A percentile compares a stretch with the other conserved stretches of the same genome.
These are phyloP conservation scores for Arion vulgaris DNA, from an alignment of 1,140 invertebrate species.

Conservation along the genomic window DNA sequence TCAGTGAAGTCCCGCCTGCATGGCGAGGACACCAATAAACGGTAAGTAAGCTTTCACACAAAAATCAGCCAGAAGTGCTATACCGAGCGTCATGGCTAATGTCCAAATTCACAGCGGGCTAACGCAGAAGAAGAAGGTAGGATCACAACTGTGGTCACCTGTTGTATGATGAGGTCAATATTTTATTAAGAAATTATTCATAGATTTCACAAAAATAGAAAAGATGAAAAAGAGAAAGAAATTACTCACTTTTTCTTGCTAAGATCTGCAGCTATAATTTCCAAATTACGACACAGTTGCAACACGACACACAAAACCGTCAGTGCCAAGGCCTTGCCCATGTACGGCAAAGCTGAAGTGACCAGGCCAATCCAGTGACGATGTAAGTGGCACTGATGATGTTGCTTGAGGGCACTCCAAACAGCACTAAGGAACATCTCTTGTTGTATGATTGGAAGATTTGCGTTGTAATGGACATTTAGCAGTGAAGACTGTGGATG, in stretches of 20 bases:
- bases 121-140: too few species aligned
- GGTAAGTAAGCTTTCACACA: too few species aligned
- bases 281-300: conserved; percentile 88
- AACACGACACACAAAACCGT: conserved; percentile 85
- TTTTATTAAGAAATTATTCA: too few species aligned
- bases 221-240: too few species aligned
- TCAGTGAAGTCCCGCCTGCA: too few species aligned
- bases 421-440: conserved; percentile 89
- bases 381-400: conserved; percentile 76
- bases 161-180: too few species aligned
- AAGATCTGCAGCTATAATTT: conserved; percentile 74
- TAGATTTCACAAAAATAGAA: too few species aligned
- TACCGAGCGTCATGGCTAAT: too few species aligned
- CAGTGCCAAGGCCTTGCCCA: conserved; percentile 82
- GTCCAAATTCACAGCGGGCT: too few species aligned
- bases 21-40: too few species aligned
- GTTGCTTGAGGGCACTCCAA: conserved; percentile 81
- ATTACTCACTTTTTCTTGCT: conserved; percentile 43
- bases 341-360: conserved; percentile 83
- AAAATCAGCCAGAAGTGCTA: too few species aligned
- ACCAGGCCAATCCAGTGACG: conserved; percentile 87
- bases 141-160: too few species aligned
- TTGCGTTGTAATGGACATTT: conserved; percentile 40
- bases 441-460: conserved; percentile 75
- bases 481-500: conserved; percentile 28